Conservation (phyloP, 2,113 vertebrate genomes). For the Xenopus laevis region DNA sequence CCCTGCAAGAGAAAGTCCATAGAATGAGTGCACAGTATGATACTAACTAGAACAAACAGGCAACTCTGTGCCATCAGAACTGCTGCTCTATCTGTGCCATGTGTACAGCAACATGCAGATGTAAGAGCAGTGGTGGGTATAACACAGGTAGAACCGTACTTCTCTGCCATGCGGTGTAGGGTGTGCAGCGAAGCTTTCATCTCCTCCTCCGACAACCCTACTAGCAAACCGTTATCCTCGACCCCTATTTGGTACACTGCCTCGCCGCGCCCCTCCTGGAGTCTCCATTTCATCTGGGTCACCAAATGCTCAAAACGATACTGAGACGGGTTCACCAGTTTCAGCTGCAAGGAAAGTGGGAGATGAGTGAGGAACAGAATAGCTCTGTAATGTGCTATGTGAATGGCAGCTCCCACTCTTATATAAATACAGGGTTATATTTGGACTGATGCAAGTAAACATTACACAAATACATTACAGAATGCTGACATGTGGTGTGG, state of each 20-base stretch:
- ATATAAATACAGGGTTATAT: no score
- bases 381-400: no score
- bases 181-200: slow-evolving; percentile 92
- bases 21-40: slow-evolving; percentile 14
- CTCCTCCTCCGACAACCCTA: slow-evolving; percentile 90
- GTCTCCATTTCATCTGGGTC: slow-evolving; percentile 98
- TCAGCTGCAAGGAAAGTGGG: slow-evolving; percentile 68
- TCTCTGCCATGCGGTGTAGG: slow-evolving; percentile 89
- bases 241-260: slow-evolving; percentile 97
- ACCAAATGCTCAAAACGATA: slow-evolving; percentile 97
- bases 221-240: slow-evolving; percentile 94
- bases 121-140: no score
- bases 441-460: no score
- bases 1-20: slow-evolving; percentile 60
- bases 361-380: no score
- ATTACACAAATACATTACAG: no score
- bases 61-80: neutral
- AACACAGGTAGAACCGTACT: slow-evolving; percentile 62
- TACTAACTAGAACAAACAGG: slow-evolving; percentile 6
- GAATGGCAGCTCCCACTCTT: no score
- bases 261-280: slow-evolving; percentile 94
- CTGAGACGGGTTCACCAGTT: slow-evolving; percentile 92
- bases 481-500: no score
- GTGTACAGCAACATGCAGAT: no score
- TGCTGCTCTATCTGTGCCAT: no score